Percentiles rank a stretch among this genome's conserved stretches.
Evolutionary conservation across 2,888 invertebrate genomes (phyloP).

Genomic region (Amiota communis): DNA sequence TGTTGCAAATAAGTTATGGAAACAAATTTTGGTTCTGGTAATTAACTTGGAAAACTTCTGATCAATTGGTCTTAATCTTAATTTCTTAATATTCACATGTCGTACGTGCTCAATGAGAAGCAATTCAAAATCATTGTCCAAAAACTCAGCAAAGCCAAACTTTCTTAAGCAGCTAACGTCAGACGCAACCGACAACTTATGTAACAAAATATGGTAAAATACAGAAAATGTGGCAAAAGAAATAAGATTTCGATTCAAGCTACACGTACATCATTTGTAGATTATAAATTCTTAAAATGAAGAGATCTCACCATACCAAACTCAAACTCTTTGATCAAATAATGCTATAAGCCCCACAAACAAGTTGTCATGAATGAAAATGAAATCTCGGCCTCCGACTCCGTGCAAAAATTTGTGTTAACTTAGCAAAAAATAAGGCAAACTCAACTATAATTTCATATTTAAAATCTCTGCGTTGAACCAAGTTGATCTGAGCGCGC

Average conservation of each 20-base stretch:
- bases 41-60: too few relatives aligned
- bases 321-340: not conserved
- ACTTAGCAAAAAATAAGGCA: not conserved
- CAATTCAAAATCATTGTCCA: not conserved
- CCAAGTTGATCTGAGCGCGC: constrained; percentile 30
- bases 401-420: not conserved
- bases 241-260: not conserved
- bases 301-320: not conserved
- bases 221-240: not conserved
- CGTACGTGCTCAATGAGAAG: too few relatives aligned
- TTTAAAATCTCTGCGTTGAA: constrained; percentile 7
- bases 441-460: constrained; percentile 12
- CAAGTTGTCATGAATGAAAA: not conserved
- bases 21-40: too few relatives aligned
- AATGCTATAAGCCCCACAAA: not conserved
- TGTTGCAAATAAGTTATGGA: too few relatives aligned
- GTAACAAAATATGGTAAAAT: too few relatives aligned
- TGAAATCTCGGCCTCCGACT: not conserved
- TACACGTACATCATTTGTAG: constrained; percentile 4
- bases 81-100: too few relatives aligned
- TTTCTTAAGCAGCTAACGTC: too few relatives aligned
- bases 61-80: too few relatives aligned
- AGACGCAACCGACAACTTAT: too few relatives aligned
- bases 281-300: constrained; percentile 9
- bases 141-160: not conserved